These are phyloP conservation scores for Ypsolopha sequella DNA, from an alignment of 2,888 invertebrate species.

Conservation along the genomic window DNA sequence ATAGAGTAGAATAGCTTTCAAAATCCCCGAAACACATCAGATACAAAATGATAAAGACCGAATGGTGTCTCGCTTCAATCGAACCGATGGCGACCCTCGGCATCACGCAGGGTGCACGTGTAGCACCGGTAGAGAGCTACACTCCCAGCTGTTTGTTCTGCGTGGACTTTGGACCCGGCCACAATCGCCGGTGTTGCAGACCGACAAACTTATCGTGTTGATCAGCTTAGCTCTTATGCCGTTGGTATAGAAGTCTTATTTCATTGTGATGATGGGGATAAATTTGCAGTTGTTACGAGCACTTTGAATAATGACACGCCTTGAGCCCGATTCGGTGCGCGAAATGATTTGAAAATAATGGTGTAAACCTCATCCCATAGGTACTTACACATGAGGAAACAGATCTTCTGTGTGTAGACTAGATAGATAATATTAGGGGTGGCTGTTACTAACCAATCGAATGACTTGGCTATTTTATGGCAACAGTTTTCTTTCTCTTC, in stretches of 20 bases:
- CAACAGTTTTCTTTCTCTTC: too few species aligned
- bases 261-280: too few species aligned
- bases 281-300: slow-evolving; percentile 6
- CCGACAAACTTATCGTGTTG: too few species aligned
- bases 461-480: too few species aligned
- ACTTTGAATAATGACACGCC: slow-evolving; percentile 7
- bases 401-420: background rate
- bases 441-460: background rate
- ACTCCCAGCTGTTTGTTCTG: slow-evolving; percentile 36
- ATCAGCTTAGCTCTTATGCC: too few species aligned
- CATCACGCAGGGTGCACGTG: slow-evolving; percentile 40
- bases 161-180: slow-evolving; percentile 53
- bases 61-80: background rate
- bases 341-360: background rate
- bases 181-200: slow-evolving; percentile 6
- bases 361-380: background rate
- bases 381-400: background rate
- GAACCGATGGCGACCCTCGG: background rate
- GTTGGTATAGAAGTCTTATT: too few species aligned
- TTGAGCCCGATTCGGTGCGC: slow-evolving; percentile 1
- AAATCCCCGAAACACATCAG: background rate
- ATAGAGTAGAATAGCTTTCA: background rate
- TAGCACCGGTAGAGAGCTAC: slow-evolving; percentile 30
- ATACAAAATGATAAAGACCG: background rate
- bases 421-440: background rate